Percentiles rank a stretch among this genome's conserved stretches.
Evolutionary conservation across 2,113 vertebrate species (phyloP).

Genomic region (Tonatia bakeri): DNA sequence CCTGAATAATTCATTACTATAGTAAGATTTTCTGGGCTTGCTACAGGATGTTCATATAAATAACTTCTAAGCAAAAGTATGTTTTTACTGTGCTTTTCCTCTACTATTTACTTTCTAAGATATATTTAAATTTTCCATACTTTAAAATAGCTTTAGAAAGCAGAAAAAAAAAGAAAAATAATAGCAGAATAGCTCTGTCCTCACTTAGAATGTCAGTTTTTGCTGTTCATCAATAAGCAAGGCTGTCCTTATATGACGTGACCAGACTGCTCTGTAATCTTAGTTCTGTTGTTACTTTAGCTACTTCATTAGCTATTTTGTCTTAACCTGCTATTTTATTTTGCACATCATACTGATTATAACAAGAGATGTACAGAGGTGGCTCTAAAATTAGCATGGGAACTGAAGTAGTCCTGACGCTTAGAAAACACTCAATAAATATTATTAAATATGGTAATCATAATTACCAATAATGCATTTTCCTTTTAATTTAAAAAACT

Average conservation of each 20-base stretch:
- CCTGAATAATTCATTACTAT: not conserved
- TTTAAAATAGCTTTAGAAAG: not conserved
- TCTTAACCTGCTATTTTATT: conserved; percentile 1
- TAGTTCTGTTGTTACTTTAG: not conserved
- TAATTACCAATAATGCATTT: conserved; percentile 5
- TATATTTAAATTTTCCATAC: not conserved
- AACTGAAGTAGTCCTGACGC: not conserved
- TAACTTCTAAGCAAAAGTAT: not conserved
- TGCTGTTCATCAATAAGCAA: not conserved
- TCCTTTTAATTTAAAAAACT: not conserved
- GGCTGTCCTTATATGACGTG: not conserved
- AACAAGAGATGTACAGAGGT: not conserved
- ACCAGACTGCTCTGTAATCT: not conserved
- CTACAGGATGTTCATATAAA: not conserved
- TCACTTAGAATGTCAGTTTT: not conserved
- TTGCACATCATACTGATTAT: not conserved
- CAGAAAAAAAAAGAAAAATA: too few species aligned
- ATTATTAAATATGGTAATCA: not conserved
- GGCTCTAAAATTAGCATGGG: not conserved
- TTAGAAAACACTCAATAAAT: not conserved
- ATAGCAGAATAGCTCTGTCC: not conserved
- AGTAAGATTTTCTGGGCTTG: not conserved
- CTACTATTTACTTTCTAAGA: not conserved
- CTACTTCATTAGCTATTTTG: not conserved
- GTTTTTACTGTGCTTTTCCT: not conserved